Conservation (phyloP, 1,140 invertebrate genomes). For the Cheumatopsyche charites region DNA sequence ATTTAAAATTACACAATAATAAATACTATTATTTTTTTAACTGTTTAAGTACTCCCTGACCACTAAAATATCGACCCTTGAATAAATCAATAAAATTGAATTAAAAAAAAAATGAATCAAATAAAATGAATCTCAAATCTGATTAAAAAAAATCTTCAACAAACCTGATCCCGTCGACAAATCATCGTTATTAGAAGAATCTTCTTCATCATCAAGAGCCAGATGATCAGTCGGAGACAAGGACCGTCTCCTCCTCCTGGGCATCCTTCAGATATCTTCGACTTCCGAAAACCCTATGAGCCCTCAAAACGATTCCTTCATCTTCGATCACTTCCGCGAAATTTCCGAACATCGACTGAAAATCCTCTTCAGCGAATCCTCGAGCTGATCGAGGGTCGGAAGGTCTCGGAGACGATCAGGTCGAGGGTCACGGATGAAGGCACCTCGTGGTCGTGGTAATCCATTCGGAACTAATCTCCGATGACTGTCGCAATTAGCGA, state of each 20-base stretch:
- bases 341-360: too few relatives aligned
- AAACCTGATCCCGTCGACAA: constrained; percentile 42
- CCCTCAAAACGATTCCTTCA: too few relatives aligned
- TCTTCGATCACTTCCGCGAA: too few relatives aligned
- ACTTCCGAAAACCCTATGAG: neutral
- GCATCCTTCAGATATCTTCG: constrained; percentile 22
- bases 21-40: too few relatives aligned
- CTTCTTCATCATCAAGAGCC: constrained; percentile 44
- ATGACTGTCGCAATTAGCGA: constrained; percentile 46
- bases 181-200: constrained; percentile 42
- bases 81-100: too few relatives aligned
- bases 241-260: constrained; percentile 42
- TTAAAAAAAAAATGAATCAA: too few relatives aligned
- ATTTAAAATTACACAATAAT: too few relatives aligned
- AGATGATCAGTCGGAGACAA: constrained; percentile 38
- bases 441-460: constrained; percentile 34
- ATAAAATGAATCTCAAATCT: neutral
- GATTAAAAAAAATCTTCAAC: neutral
- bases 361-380: neutral
- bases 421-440: neutral
- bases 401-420: too few relatives aligned
- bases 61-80: too few relatives aligned
- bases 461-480: constrained; percentile 45
- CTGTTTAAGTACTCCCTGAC: too few relatives aligned
- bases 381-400: constrained; percentile 7